Evolutionary conservation across 2,888 invertebrate species (phyloP).

Genomic region (Heliconius ismenius): DNA sequence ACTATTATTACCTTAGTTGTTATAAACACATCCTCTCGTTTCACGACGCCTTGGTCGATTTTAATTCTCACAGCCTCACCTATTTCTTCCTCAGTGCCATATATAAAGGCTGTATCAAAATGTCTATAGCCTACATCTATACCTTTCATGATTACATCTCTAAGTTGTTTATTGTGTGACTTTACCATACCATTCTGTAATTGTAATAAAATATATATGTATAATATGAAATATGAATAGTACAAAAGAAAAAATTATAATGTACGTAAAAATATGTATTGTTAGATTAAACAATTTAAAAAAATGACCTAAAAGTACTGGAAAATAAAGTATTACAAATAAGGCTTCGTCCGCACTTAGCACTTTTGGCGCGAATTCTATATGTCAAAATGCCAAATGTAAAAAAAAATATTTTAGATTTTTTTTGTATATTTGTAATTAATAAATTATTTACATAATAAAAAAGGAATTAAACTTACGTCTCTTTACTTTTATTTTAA

Average conservation of each 20-base stretch:
- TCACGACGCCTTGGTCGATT: constrained; percentile 66
- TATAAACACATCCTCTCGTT: constrained; percentile 77
- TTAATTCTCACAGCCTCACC: constrained; percentile 72
- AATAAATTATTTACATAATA: neutral
- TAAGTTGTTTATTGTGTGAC: constrained; percentile 54
- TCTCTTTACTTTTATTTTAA: too few relatives aligned
- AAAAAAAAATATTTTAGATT: too few relatives aligned
- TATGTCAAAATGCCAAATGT: neutral
- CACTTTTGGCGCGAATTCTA: neutral
- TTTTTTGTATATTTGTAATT: neutral
- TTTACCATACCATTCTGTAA: constrained; percentile 54
- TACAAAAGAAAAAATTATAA: too few relatives aligned
- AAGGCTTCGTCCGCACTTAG: neutral
- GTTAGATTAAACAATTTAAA: too few relatives aligned
- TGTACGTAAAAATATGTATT: too few relatives aligned
- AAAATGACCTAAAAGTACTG: too few relatives aligned
- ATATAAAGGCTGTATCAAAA: constrained; percentile 80
- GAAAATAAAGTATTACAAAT: neutral
- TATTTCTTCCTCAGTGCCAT: constrained; percentile 73
- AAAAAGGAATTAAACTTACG: too few relatives aligned
- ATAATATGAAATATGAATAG: too few relatives aligned
- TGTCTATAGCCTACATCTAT: constrained; percentile 78
- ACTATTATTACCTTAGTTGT: constrained; percentile 74
- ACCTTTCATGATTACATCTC: constrained; percentile 65
- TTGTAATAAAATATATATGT: neutral